Conservation (phyloP, 2,888 invertebrate species). For the Plutella xylostella region DNA sequence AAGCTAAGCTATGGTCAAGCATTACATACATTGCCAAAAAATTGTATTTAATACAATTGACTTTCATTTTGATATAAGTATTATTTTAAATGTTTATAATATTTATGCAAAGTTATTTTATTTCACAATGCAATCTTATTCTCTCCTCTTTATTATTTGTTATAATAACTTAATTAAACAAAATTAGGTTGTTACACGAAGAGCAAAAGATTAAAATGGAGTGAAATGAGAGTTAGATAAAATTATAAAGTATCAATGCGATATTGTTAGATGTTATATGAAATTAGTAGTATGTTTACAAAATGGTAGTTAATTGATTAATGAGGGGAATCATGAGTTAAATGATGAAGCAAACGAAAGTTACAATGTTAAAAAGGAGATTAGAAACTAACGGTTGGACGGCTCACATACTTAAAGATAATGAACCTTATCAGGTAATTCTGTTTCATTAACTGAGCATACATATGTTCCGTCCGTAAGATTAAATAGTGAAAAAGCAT, state of each 20-base stretch:
- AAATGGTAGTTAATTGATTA: no score
- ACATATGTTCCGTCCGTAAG: neutral
- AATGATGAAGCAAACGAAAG: neutral
- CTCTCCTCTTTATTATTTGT: slow-evolving; percentile 51
- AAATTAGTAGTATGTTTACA: no score
- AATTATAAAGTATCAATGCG: no score
- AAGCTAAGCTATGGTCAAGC: slow-evolving; percentile 41
- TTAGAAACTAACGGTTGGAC: slow-evolving; percentile 36
- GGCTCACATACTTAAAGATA: slow-evolving; percentile 36
- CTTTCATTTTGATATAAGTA: slow-evolving; percentile 16
- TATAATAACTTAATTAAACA: slow-evolving; percentile 52
- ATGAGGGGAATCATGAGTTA: no score
- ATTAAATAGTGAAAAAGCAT: neutral
- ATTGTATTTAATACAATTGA: slow-evolving; percentile 67
- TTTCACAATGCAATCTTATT: slow-evolving; percentile 63
- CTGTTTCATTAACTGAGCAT: neutral
- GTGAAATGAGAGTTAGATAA: no score
- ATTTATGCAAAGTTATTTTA: slow-evolving; percentile 48
- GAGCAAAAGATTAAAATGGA: slow-evolving; percentile 4
- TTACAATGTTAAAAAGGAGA: slow-evolving; percentile 16
- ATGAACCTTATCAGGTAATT: slow-evolving; percentile 1
- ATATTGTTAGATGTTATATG: no score
- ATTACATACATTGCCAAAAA: slow-evolving; percentile 34
- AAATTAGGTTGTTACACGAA: slow-evolving; percentile 23
- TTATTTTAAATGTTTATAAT: slow-evolving; percentile 30